These are phyloP conservation scores for Cosmia pyralina DNA, from an alignment of 2,888 invertebrate genomes.

Conservation along the genomic window DNA sequence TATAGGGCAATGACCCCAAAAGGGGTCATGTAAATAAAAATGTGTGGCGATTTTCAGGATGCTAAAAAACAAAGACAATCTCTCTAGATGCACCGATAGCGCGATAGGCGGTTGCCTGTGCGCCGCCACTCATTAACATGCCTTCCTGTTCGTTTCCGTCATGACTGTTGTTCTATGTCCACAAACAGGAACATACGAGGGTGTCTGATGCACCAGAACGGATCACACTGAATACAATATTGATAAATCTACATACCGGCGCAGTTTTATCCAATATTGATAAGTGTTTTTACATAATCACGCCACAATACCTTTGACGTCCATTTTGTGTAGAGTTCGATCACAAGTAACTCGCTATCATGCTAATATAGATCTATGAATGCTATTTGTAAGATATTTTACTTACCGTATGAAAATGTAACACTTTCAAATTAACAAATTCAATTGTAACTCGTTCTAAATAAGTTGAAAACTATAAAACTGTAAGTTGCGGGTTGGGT, in stretches of 20 bases:
- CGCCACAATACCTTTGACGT: constrained; percentile 86
- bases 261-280: constrained; percentile 50
- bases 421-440: constrained; percentile 64
- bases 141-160: constrained; percentile 64
- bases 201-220: constrained; percentile 2
- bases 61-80: constrained; percentile 49
- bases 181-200: constrained; percentile 20
- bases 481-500: constrained; percentile 80
- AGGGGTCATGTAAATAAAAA: constrained; percentile 76
- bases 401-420: constrained; percentile 74
- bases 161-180: constrained; percentile 45
- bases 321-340: constrained; percentile 85
- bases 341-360: constrained; percentile 59
- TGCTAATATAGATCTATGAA: constrained; percentile 20
- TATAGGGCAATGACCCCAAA: constrained; percentile 80
- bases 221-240: constrained; percentile 16
- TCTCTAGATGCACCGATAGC: constrained; percentile 48
- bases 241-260: constrained; percentile 40
- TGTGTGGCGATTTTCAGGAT: constrained; percentile 37
- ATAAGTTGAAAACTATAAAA: constrained; percentile 74
- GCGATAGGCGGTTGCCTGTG: constrained; percentile 56
- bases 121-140: constrained; percentile 68
- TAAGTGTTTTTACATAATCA: constrained; percentile 85
- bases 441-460: constrained; percentile 64
- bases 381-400: constrained; percentile 29